These are phyloP conservation scores for Diploptera punctata DNA, from an alignment of 2,888 invertebrate genomes.

Conservation along the genomic window DNA sequence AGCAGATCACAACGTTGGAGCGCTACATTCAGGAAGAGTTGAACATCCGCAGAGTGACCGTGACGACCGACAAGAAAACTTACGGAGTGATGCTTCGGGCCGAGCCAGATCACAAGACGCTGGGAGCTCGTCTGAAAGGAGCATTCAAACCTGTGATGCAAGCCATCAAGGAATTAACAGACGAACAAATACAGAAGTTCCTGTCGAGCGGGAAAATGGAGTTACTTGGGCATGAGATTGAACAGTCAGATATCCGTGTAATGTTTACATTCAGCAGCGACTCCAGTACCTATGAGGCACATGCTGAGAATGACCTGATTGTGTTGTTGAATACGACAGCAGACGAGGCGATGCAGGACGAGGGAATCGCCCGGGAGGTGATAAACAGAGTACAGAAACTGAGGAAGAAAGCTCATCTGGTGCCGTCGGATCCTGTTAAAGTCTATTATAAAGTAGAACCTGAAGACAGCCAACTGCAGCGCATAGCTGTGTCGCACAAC, in stretches of 20 bases:
- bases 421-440: slow-evolving; percentile 89
- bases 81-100: slow-evolving; percentile 92
- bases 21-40: slow-evolving; percentile 91
- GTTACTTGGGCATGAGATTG: slow-evolving; percentile 78
- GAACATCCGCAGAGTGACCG: slow-evolving; percentile 84
- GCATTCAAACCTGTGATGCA: slow-evolving; percentile 88
- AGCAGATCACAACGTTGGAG: slow-evolving; percentile 79
- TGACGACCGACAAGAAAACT: slow-evolving; percentile 88
- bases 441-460: slow-evolving; percentile 76
- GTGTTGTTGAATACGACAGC: slow-evolving; percentile 89
- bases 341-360: slow-evolving; percentile 89
- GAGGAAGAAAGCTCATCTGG: slow-evolving; percentile 91
- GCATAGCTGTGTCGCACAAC: slow-evolving; percentile 72
- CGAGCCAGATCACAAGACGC: slow-evolving; percentile 92
- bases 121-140: slow-evolving; percentile 88
- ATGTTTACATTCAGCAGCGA: slow-evolving; percentile 75
- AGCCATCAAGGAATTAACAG: slow-evolving; percentile 77
- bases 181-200: slow-evolving; percentile 79
- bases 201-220: slow-evolving; percentile 72
- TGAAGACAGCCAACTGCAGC: slow-evolving; percentile 63
- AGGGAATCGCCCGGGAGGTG: slow-evolving; percentile 94
- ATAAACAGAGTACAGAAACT: slow-evolving; percentile 96
- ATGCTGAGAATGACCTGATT: slow-evolving; percentile 88
- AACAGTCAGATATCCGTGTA: slow-evolving; percentile 79
- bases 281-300: slow-evolving; percentile 82